Conservation (phyloP, 2,888 invertebrate species). For the Tetranychus truncatus region DNA sequence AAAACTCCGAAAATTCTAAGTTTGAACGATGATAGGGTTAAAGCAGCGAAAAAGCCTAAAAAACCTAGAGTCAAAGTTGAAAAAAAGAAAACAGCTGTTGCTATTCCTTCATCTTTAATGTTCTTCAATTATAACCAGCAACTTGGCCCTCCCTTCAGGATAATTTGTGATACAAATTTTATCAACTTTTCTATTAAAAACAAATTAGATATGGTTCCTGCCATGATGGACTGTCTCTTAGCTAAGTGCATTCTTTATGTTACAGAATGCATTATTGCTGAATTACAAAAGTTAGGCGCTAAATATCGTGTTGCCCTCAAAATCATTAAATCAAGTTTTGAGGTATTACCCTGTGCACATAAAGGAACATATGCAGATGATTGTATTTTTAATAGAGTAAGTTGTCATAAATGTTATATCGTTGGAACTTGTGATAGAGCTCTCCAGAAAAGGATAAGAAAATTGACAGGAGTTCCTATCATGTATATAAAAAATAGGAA, state of each 20-base stretch:
- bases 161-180: slow-evolving; percentile 92
- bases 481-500: slow-evolving; percentile 68
- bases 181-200: slow-evolving; percentile 95
- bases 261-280: slow-evolving; percentile 92
- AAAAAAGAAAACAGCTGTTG: slow-evolving; percentile 15
- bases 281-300: slow-evolving; percentile 84
- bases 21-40: slow-evolving; percentile 13
- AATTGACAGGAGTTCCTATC: slow-evolving; percentile 95
- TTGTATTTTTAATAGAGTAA: slow-evolving; percentile 83
- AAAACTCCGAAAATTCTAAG: slow-evolving; percentile 19
- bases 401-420: slow-evolving; percentile 96
- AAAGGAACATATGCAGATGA: slow-evolving; percentile 99
- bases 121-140: slow-evolving; percentile 97
- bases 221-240: slow-evolving; percentile 97
- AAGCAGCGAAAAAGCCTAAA: slow-evolving; percentile 11
- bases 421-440: slow-evolving; percentile 98
- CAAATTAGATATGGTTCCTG: slow-evolving; percentile 84
- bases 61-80: background rate
- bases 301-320: slow-evolving; percentile 84
- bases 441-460: slow-evolving; percentile 76
- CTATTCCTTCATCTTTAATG: slow-evolving; percentile 45
- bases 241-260: slow-evolving; percentile 92
- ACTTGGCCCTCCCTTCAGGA: slow-evolving; percentile 90
- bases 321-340: slow-evolving; percentile 86
- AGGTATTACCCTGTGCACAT: slow-evolving; percentile 76